phyloP scores from a whole-genome alignment of 2,113 vertebrate species.

The Atrichornis clamosus region DNA sequence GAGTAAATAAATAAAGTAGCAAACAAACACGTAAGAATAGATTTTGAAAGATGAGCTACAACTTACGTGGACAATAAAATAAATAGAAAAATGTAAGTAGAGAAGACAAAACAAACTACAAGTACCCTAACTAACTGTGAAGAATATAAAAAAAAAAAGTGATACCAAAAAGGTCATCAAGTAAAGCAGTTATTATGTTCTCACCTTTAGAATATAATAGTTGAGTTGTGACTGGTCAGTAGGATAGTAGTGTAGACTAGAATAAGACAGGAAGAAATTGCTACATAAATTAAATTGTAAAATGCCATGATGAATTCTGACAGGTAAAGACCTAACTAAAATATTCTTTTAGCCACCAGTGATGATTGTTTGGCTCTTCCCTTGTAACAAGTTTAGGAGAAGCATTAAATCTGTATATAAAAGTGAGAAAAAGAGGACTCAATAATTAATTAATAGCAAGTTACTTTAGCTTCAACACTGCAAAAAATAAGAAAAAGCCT shows the following conservation, averaged over 20 bases:
- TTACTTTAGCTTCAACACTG: not conserved
- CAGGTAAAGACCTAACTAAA: not conserved
- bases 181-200: not conserved
- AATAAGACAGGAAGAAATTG: not conserved
- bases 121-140: not conserved
- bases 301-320: not conserved
- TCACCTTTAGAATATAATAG: not conserved
- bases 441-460: not conserved
- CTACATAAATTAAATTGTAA: not conserved
- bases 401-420: not conserved
- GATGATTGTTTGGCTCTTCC: not conserved
- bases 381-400: not conserved
- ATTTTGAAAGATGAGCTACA: not conserved
- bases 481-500: not conserved
- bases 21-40: not conserved
- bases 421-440: not conserved
- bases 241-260: not conserved
- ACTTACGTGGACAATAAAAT: not conserved
- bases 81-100: not conserved
- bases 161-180: not conserved
- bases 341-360: not conserved
- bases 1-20: not conserved
- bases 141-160: not conserved
- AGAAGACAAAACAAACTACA: not conserved
- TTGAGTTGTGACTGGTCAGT: no score